phyloP scores from a whole-genome alignment of 2,113 vertebrate genomes.

The Gasterosteus aculeatus region DNA sequence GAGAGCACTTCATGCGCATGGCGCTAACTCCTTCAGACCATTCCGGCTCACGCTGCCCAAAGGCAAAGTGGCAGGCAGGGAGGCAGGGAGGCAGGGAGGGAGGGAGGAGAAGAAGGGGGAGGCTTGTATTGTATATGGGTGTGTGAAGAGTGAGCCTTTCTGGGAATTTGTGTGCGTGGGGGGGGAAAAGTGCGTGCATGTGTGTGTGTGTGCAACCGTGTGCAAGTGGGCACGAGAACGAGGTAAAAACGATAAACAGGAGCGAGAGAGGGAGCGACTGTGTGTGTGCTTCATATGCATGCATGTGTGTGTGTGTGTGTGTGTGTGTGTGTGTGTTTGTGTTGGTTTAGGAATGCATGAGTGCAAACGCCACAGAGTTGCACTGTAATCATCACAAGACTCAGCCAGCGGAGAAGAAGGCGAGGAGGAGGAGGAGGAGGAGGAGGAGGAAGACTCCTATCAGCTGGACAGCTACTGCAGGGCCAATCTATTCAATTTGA shows the following conservation, averaged over 20 bases:
- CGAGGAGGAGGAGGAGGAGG: constrained; percentile 9
- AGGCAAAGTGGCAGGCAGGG: constrained; percentile 74
- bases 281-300: constrained; percentile 49
- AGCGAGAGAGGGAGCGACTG: constrained; percentile 50
- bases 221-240: constrained; percentile 61
- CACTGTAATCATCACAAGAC: constrained; percentile 40
- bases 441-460: constrained; percentile 16
- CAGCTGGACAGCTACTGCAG: constrained; percentile 38
- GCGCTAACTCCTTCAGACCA: constrained; percentile 78
- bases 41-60: constrained; percentile 70
- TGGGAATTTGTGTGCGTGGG: constrained; percentile 54
- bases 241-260: constrained; percentile 52
- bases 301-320: background rate
- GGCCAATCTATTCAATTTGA: constrained; percentile 26
- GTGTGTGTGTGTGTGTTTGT: too few species aligned
- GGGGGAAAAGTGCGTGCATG: constrained; percentile 23
- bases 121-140: constrained; percentile 53
- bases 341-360: constrained; percentile 18
- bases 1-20: constrained; percentile 73
- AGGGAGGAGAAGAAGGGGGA: background rate
- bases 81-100: constrained; percentile 31
- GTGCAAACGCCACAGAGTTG: constrained; percentile 40
- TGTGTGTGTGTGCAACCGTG: constrained; percentile 39
- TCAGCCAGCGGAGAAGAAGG: constrained; percentile 13
- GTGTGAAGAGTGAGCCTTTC: constrained; percentile 64